Base-by-base conservation (phyloP, 1,140 invertebrate species). In the Drosophila obscura region DNA sequence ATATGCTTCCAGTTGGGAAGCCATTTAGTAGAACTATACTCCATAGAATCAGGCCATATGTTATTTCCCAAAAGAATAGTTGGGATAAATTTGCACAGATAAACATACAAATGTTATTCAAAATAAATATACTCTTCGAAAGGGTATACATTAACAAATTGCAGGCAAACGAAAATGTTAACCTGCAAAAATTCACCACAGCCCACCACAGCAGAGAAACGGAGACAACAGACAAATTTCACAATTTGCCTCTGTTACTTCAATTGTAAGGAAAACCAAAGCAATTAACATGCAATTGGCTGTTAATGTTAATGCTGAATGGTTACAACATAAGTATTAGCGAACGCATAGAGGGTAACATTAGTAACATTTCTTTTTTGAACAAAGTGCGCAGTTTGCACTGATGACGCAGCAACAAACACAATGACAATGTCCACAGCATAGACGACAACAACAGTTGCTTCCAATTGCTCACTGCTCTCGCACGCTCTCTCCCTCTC, bases 351-450 rank as follows among this genome's bases (percentile, higher is more conserved):
- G 48, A 67, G 66, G 75, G 75, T 60, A 81, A 71, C 74, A 67
- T 50, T 22, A 57, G 81, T 39, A 72, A 46, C 15, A 26, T 22
- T 35, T 71, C 48, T 69, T 67, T 73, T 76, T 76, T 79, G 39
- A 65, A 59, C 60, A 78, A 85, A 87, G 75, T 87, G 83, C 83
- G 83, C 83, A 87, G 83, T 87, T 87, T 73, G 83, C 83, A 87
- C 77, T 83, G 84, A 87, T 87, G 83, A 87, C 83, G 83, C 83
- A 87, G 81, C 80, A 84, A 75, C 81, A 77, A 77, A 72, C 72
- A 76, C 73, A 76, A 76, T 76, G 73, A 57, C 67, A 78, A 71
- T 56, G 35, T 60, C 60, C 69, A 74, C 59, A 31, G 71, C 69
- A 74, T 63, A 31, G 71, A 69, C 65, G 69, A 71, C 62, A 75